Percentiles rank a stretch among this genome's conserved stretches.
Conservation (phyloP, 2,797 vertebrate species). For the Sebastes matsubarae region DNA sequence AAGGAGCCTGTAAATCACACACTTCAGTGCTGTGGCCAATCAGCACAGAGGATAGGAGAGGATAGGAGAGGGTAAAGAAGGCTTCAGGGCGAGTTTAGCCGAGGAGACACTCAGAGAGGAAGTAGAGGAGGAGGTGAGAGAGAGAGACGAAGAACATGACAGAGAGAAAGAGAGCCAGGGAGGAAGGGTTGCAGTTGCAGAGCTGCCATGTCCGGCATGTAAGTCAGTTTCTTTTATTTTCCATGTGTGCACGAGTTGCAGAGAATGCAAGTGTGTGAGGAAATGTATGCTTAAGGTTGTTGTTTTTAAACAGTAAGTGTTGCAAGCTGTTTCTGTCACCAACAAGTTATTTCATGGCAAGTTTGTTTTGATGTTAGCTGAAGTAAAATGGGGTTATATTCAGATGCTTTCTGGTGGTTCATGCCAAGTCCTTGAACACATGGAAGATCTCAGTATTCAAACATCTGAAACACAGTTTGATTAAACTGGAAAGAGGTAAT, state of each 20-base stretch:
- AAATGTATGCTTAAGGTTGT: background rate
- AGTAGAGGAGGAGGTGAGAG: constrained; percentile 36
- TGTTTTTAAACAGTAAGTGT: constrained; percentile 11
- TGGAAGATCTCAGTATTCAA: background rate
- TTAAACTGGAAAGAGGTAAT: background rate
- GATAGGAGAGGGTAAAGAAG: constrained; percentile 27
- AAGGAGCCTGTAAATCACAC: constrained; percentile 73
- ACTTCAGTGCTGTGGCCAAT: constrained; percentile 64
- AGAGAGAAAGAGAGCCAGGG: constrained; percentile 71
- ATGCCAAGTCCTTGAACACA: background rate
- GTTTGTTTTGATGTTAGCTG: background rate
- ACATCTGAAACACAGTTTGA: constrained; percentile 5
- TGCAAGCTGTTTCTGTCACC: background rate
- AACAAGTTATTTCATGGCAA: constrained; percentile 1
- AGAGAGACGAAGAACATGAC: constrained; percentile 60
- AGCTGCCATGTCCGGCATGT: constrained; percentile 66
- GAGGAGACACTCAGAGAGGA: constrained; percentile 50
- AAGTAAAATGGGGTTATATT: background rate
- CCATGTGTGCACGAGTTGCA: constrained; percentile 4
- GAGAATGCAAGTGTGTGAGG: constrained; percentile 1
- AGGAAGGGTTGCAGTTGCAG: constrained; percentile 56
- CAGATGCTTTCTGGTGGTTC: background rate
- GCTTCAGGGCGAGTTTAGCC: constrained; percentile 34
- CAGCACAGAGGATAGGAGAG: constrained; percentile 47
- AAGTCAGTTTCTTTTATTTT: constrained; percentile 56